phyloP scores from a whole-genome alignment of 2,113 vertebrate species.

The Podiceps cristatus region DNA sequence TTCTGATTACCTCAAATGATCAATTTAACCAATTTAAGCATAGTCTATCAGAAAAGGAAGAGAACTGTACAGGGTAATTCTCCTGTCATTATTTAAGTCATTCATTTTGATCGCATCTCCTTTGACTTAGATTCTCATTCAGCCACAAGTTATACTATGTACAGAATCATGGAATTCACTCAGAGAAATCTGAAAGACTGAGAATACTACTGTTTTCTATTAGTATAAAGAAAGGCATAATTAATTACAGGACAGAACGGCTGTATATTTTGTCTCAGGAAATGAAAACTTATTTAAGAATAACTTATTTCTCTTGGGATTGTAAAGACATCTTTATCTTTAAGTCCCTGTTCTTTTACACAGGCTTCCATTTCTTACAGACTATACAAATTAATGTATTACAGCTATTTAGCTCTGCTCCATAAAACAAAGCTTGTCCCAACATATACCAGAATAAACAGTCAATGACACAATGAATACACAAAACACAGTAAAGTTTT shows the following conservation, averaged over 20 bases:
- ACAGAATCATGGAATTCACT: not conserved
- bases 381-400: not conserved
- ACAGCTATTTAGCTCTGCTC: not conserved
- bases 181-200: not conserved
- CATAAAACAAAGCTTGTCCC: not conserved
- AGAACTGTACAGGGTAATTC: not conserved
- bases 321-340: slow-evolving; percentile 39
- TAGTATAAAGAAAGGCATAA: not conserved
- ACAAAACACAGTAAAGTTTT: not conserved
- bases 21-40: not conserved
- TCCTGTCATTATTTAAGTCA: not conserved
- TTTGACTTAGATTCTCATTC: not conserved
- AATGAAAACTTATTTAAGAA: slow-evolving; percentile 34
- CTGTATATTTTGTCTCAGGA: slow-evolving; percentile 2
- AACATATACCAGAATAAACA: not conserved
- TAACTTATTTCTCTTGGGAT: slow-evolving; percentile 24
- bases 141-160: not conserved
- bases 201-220: not conserved
- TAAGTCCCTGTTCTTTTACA: not conserved
- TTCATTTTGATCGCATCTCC: not conserved
- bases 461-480: not conserved
- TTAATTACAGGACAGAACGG: not conserved
- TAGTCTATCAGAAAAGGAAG: not conserved
- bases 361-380: not conserved
- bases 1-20: not conserved